Percentiles rank a stretch among this genome's conserved stretches.
These are phyloP conservation scores for Empidonax alnorum DNA, from an alignment of 2,113 vertebrate genomes.

Conservation along the genomic window DNA sequence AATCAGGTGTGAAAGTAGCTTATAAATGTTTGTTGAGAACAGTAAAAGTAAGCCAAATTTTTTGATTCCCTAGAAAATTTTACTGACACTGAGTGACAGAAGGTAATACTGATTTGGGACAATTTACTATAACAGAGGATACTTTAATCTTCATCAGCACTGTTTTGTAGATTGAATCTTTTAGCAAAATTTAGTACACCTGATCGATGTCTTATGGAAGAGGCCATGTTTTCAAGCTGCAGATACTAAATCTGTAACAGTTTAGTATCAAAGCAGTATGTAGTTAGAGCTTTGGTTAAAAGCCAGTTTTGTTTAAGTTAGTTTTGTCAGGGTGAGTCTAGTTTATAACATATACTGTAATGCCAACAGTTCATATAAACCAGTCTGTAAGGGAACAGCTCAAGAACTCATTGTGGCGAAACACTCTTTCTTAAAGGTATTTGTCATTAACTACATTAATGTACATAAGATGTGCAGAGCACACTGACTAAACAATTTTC, in stretches of 20 bases:
- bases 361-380: slow-evolving; percentile 42
- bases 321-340: not conserved
- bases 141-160: not conserved
- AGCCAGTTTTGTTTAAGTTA: not conserved
- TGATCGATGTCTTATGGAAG: not conserved
- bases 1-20: not conserved
- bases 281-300: not conserved
- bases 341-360: not conserved
- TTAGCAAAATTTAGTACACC: not conserved
- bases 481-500: not conserved
- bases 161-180: not conserved
- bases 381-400: not conserved
- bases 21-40: not conserved
- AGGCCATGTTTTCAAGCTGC: not conserved
- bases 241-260: not conserved
- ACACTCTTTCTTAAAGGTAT: not conserved
- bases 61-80: not conserved
- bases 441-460: not conserved
- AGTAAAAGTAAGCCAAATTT: not conserved
- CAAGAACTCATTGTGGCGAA: not conserved
- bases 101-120: not conserved
- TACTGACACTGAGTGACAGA: not conserved
- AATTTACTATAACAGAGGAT: not conserved
- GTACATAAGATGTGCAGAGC: not conserved
- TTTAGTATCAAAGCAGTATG: not conserved